A percentile compares a stretch with the other conserved stretches of the same genome.
Evolutionary conservation across 2,113 vertebrate species (phyloP).

Genomic region (Eleginops maclovinus): DNA sequence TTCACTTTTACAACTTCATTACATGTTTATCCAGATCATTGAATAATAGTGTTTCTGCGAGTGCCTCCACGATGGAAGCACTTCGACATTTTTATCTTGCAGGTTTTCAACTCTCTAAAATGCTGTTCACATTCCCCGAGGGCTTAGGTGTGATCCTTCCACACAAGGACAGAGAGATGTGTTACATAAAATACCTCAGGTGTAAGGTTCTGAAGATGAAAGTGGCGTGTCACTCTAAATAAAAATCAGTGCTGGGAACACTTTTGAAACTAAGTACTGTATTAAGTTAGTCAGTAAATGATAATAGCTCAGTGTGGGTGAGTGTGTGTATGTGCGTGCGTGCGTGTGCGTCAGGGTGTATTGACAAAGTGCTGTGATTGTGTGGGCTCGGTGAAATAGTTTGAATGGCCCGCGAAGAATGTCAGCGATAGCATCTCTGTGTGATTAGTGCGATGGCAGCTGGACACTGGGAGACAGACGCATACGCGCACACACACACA

Average conservation of each 20-base stretch:
- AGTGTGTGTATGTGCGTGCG: slow-evolving; percentile 30
- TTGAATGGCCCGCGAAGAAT: slow-evolving; percentile 55
- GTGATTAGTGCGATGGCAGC: slow-evolving; percentile 56
- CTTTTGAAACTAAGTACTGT: neutral
- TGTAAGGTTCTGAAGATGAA: neutral
- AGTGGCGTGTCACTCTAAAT: neutral
- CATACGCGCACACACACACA: neutral
- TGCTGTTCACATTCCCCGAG: neutral
- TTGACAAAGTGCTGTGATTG: slow-evolving; percentile 59
- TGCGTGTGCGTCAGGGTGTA: neutral
- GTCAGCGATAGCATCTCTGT: slow-evolving; percentile 60
- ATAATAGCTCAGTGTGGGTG: no score
- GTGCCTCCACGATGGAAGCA: neutral
- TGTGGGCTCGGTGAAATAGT: slow-evolving; percentile 36
- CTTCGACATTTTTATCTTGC: neutral
- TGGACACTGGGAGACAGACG: slow-evolving; percentile 26
- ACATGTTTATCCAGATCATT: neutral
- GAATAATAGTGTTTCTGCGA: neutral
- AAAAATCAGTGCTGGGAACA: neutral
- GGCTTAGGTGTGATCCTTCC: slow-evolving; percentile 29
- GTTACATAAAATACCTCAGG: neutral
- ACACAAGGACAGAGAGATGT: neutral
- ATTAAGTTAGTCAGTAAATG: neutral
- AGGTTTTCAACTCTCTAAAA: slow-evolving; percentile 20
- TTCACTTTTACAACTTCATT: neutral